Evolutionary conservation across 2,888 invertebrate genomes (phyloP).

Genomic region (Tiliacea citrago): DNA sequence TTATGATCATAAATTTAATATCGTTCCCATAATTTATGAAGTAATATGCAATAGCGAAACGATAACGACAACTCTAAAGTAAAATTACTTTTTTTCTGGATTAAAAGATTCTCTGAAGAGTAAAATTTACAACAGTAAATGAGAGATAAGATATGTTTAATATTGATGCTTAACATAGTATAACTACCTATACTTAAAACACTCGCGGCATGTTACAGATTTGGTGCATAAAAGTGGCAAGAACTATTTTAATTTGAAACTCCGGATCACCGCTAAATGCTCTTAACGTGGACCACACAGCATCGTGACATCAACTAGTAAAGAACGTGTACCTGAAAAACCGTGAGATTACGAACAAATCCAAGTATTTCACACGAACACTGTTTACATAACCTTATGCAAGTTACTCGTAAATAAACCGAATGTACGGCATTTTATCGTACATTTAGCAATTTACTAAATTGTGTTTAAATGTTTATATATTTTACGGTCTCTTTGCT

Average conservation of each 20-base stretch:
- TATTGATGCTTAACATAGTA: neutral
- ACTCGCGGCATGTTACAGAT: neutral
- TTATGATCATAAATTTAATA: neutral
- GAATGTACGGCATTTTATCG: slow-evolving; percentile 27
- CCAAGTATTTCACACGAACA: slow-evolving; percentile 54
- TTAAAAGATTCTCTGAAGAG: neutral
- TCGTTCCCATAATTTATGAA: neutral
- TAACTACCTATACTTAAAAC: no score
- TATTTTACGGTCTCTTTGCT: slow-evolving; percentile 46
- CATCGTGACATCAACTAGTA: slow-evolving; percentile 59
- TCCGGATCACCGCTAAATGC: neutral
- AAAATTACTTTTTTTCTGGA: neutral
- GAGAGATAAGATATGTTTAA: neutral
- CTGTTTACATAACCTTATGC: slow-evolving; percentile 66
- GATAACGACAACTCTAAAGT: neutral
- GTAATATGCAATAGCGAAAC: neutral
- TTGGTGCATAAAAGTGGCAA: neutral
- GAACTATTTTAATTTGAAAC: neutral
- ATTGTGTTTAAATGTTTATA: slow-evolving; percentile 42
- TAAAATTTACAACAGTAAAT: neutral
- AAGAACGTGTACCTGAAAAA: slow-evolving; percentile 61
- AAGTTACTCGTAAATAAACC: slow-evolving; percentile 52
- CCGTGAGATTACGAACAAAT: slow-evolving; percentile 64
- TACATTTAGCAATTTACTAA: slow-evolving; percentile 36
- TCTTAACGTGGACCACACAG: slow-evolving; percentile 12